Conservation (phyloP, 2,113 vertebrate genomes). For the Neodontobutis hainanensis region DNA sequence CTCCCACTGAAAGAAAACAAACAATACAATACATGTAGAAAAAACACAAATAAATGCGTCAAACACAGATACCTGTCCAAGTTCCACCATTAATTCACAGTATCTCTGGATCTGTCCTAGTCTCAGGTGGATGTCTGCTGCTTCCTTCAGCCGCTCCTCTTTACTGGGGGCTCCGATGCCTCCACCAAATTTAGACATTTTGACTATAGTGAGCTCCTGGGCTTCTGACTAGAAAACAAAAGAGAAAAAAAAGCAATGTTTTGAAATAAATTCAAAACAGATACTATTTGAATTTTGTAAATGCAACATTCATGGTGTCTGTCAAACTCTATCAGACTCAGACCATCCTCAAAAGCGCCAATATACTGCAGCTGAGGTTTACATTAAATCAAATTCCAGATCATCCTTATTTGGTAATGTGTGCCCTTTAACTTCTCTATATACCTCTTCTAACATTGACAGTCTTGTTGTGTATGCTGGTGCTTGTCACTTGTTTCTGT, state of each 20-base stretch:
- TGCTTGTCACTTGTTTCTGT: too few relatives aligned
- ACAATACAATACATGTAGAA: not conserved
- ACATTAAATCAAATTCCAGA: too few relatives aligned
- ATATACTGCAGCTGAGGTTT: too few relatives aligned
- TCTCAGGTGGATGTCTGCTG: conserved; percentile 93
- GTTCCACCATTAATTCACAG: conserved; percentile 98
- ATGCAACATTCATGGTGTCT: too few relatives aligned
- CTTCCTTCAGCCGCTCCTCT: conserved; percentile 93
- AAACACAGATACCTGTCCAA: conserved; percentile 86
- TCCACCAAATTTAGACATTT: conserved; percentile 97
- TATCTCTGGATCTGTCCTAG: conserved; percentile 95
- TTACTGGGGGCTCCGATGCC: conserved; percentile 95
- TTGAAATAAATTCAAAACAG: too few relatives aligned
- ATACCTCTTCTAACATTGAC: too few relatives aligned
- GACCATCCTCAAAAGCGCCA: too few relatives aligned
- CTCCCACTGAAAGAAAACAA: conserved; percentile 86
- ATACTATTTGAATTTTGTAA: too few relatives aligned
- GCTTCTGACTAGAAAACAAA: conserved; percentile 86
- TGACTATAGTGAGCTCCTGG: conserved; percentile 95
- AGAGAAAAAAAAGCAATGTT: not conserved
- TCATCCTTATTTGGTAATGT: too few relatives aligned
- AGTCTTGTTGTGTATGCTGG: too few relatives aligned
- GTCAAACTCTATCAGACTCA: too few relatives aligned
- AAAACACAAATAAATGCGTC: not conserved
- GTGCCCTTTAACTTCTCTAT: too few relatives aligned